Base-by-base conservation (phyloP, 2,888 invertebrate genomes). In the Thera obeliscata region DNA sequence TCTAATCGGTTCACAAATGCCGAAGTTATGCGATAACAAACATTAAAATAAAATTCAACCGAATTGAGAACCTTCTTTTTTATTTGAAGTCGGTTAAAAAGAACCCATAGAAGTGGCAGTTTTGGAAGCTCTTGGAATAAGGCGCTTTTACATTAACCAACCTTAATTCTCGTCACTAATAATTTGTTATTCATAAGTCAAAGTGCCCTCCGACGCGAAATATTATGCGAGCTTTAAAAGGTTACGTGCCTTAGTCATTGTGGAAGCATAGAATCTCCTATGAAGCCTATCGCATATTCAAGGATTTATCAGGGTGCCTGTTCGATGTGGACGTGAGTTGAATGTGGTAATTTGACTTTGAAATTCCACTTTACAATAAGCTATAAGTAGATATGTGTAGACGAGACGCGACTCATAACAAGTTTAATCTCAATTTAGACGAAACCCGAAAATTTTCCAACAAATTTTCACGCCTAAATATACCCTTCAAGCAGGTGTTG, bases 211-310 rank as follows among this genome's bases (percentile, higher is more conserved):
- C 12, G 48, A 49, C 56, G 33, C 36, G 22, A 36, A 49, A 62
- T 56, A 59, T 50, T 41, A 50, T 48, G 56, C 2, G 56, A 56
- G 41, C 55, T 61, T 55, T 48, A 7, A 55, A 36, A 46, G 35
- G 49, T 38, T 56, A 41, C 56, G 56, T 41, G 62, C 33, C 41
- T 62, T 6, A 50, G 49, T 41, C 56, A 60, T 54, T 33, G 43
- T 55, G 48, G 36, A 12, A 12, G 61, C 22, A 22, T 41, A 2
- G 38, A 52, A 22, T 5, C 43, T 43, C 38, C 8, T 59, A 49
- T 59, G 35, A 49, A 61, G 35, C 43, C 55, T 62, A 56, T 49
- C 48, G 62, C 56, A 62, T 41, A 56, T 63, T 63, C 49, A 56
- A 49, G 41, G 6, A 49, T 56, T 50, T 62, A 38, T 56, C 56